Percentiles rank a stretch among this genome's conserved stretches.
phyloP scores from a whole-genome alignment of 1,140 invertebrate species.

The Platyscapa corneri region DNA sequence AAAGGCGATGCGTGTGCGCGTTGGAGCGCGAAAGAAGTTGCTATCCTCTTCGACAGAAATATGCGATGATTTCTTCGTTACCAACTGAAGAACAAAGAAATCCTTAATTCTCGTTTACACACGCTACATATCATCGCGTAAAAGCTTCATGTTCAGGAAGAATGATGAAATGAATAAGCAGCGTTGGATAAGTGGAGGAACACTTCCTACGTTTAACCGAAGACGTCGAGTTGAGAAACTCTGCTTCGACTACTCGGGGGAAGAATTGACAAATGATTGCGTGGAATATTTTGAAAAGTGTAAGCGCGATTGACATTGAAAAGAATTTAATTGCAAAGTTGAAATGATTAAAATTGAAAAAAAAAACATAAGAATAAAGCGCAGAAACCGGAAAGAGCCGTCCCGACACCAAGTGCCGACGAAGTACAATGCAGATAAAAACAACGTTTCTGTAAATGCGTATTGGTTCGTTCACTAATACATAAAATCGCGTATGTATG shows the following conservation, averaged over 20 bases:
- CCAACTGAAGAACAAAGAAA: neutral
- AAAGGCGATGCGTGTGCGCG: neutral
- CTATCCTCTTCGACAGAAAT: neutral
- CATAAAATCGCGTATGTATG: conserved; percentile 23
- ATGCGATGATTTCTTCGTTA: neutral
- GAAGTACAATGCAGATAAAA: conserved; percentile 34
- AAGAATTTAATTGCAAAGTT: no score
- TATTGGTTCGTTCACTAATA: conserved; percentile 39
- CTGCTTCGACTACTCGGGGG: neutral
- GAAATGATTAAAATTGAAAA: neutral
- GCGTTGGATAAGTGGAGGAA: neutral
- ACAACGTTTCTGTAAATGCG: conserved; percentile 25
- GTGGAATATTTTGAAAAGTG: neutral
- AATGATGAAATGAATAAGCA: neutral
- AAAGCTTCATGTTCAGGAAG: neutral
- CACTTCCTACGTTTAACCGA: neutral
- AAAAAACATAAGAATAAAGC: neutral
- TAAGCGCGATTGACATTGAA: neutral
- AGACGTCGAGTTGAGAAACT: neutral
- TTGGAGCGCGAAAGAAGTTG: neutral
- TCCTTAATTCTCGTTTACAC: conserved; percentile 39
- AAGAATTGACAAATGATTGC: neutral
- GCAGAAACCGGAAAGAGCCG: conserved; percentile 33
- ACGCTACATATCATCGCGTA: neutral
- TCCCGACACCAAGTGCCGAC: conserved; percentile 50